These are phyloP conservation scores for Pseudococcus longispinus DNA, from an alignment of 2,888 invertebrate species.

Conservation along the genomic window DNA sequence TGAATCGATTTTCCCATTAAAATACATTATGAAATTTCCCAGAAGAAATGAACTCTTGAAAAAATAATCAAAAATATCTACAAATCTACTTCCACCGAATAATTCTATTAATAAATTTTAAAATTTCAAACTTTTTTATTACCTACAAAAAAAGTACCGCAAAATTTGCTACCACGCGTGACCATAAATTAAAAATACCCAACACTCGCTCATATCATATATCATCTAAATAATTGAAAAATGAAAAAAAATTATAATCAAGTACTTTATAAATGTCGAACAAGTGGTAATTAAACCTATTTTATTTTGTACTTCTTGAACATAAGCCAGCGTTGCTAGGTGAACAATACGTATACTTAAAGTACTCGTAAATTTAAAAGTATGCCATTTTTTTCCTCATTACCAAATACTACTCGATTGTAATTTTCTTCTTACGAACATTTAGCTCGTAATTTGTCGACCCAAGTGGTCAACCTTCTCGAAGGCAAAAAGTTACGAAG, in stretches of 20 bases:
- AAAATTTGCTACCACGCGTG: neutral
- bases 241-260: neutral
- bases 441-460: neutral
- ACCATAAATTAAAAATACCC: neutral
- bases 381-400: neutral
- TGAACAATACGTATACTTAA: conserved; percentile 10
- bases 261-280: neutral
- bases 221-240: neutral
- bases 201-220: neutral
- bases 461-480: neutral
- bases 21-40: too few relatives aligned
- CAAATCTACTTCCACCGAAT: too few relatives aligned
- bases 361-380: neutral
- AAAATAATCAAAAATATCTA: too few relatives aligned
- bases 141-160: too few relatives aligned
- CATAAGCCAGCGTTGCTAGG: neutral
- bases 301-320: neutral
- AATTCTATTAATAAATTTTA: neutral
- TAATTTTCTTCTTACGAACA: neutral
- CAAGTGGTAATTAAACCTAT: conserved; percentile 8
- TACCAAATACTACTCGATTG: neutral
- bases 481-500: neutral
- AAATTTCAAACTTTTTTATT: neutral
- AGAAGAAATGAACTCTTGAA: too few relatives aligned
- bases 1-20: too few relatives aligned